These are phyloP conservation scores for Yasuhikotakia modesta DNA, from an alignment of 2,797 vertebrate genomes.

Conservation along the genomic window DNA sequence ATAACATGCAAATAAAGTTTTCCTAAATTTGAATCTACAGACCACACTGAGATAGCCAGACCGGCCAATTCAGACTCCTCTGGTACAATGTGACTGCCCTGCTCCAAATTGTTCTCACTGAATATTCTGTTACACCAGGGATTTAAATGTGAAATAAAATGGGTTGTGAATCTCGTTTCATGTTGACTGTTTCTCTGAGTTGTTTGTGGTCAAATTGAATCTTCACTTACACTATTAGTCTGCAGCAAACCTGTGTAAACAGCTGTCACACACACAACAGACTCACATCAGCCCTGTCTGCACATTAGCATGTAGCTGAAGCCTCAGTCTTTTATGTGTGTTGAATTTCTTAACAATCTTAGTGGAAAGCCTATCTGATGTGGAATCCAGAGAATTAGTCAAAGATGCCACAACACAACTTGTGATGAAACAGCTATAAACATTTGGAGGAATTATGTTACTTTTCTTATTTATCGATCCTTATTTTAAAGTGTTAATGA, in stretches of 20 bases:
- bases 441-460: constrained; percentile 14
- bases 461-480: constrained; percentile 21
- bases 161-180: not conserved
- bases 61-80: not conserved
- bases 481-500: not conserved
- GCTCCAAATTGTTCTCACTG: not conserved
- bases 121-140: not conserved
- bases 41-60: not conserved
- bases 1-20: not conserved
- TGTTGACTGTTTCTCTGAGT: constrained; percentile 4
- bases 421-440: constrained; percentile 1
- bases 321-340: constrained; percentile 39
- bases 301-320: constrained; percentile 21
- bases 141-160: constrained; percentile 7
- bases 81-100: not conserved
- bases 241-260: constrained; percentile 18
- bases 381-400: constrained; percentile 24
- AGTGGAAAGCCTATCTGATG: constrained; percentile 6
- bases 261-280: constrained; percentile 32
- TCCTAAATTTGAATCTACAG: not conserved
- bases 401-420: not conserved
- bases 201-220: constrained; percentile 20
- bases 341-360: constrained; percentile 32
- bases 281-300: constrained; percentile 29
- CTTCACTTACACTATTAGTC: constrained; percentile 14